Percentiles rank a stretch among this genome's conserved stretches.
These are phyloP conservation scores for Neolamprologus fasciatus DNA, from an alignment of 2,113 vertebrate genomes.

Conservation along the genomic window DNA sequence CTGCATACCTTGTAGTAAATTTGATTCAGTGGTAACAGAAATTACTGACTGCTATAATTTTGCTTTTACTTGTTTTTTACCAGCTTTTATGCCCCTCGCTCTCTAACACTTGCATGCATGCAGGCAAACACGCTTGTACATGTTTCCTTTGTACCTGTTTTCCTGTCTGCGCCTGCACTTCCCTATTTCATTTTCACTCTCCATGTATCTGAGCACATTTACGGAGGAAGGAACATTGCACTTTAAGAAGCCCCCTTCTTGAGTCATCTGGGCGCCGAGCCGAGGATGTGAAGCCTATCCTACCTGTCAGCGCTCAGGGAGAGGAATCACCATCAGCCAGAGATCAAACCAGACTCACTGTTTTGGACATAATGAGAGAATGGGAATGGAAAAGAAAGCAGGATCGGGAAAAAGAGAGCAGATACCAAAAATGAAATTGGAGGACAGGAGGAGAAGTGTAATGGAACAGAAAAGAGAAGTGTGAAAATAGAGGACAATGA, in stretches of 20 bases:
- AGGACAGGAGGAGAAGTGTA: not conserved
- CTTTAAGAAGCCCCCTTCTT: not conserved
- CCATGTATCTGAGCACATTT: not conserved
- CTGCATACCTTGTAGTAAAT: not conserved
- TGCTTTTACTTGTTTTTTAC: not conserved
- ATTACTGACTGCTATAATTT: not conserved
- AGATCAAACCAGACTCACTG: slow-evolving; percentile 27
- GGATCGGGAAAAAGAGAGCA: not conserved
- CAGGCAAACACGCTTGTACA: not conserved
- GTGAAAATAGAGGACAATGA: not conserved
- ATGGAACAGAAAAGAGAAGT: not conserved
- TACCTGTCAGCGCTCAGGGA: slow-evolving; percentile 15
- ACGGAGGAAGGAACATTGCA: not conserved
- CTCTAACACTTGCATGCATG: not conserved
- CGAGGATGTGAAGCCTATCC: not conserved
- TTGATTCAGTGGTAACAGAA: not conserved
- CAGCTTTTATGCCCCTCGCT: not conserved
- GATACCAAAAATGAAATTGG: not conserved
- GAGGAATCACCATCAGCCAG: slow-evolving; percentile 16
- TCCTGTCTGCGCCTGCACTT: not conserved
- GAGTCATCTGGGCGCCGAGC: not conserved
- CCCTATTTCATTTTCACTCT: not conserved
- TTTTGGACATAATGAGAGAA: not conserved
- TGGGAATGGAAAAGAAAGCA: not conserved
- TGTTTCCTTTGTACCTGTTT: not conserved